Evolutionary conservation across 2,113 vertebrate genomes (phyloP).

Genomic region (Zosterops borbonicus): DNA sequence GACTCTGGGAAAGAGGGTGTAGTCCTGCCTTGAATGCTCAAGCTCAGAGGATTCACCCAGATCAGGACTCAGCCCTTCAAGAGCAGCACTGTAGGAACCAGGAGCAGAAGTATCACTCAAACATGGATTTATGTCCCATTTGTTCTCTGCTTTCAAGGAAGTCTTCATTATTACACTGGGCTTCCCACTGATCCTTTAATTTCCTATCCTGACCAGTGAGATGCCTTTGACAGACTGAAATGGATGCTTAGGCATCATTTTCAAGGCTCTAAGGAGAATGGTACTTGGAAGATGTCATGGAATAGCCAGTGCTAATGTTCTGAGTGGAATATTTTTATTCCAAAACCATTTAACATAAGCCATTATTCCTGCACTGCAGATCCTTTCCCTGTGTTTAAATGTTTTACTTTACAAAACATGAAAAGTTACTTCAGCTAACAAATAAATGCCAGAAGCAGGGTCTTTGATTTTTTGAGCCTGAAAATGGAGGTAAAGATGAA

Average conservation of each 20-base stretch:
- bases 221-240: not conserved
- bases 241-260: not conserved
- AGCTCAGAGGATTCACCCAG: not conserved
- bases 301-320: not conserved
- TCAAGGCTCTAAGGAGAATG: not conserved
- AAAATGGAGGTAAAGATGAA: not conserved
- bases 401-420: not conserved
- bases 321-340: not conserved
- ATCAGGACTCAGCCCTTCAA: not conserved
- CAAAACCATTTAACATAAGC: not conserved
- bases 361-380: not conserved
- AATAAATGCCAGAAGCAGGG: not conserved
- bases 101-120: not conserved
- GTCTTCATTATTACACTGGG: not conserved
- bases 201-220: not conserved
- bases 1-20: not conserved
- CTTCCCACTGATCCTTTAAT: not conserved
- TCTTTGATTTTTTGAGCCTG: not conserved
- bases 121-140: not conserved
- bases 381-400: not conserved
- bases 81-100: not conserved
- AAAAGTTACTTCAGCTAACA: not conserved
- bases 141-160: not conserved
- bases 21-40: not conserved
- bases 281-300: not conserved